phyloP scores from a whole-genome alignment of 1,140 invertebrate genomes.

The Arctopsyche grandis region DNA sequence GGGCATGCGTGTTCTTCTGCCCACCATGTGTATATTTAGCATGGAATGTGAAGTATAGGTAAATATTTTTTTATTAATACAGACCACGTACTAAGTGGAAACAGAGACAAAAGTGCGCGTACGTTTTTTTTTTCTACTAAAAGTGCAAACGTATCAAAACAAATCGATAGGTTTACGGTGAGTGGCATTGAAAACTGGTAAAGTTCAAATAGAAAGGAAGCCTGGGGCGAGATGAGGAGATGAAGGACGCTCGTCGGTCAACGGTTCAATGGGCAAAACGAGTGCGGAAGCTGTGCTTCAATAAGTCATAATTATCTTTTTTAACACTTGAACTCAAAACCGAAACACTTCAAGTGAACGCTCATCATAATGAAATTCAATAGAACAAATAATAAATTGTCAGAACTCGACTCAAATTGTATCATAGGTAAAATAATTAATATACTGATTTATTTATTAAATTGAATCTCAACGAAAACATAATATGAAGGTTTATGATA shows the following conservation, averaged over 20 bases:
- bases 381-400: neutral
- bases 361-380: neutral
- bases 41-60: neutral
- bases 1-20: conserved; percentile 28
- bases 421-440: neutral
- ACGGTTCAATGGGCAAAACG: conserved; percentile 29
- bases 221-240: conserved; percentile 18
- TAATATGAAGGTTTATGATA: too few relatives aligned
- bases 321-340: conserved; percentile 22
- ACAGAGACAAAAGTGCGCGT: conserved; percentile 16
- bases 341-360: neutral
- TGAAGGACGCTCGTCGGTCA: conserved; percentile 13
- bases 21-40: neutral
- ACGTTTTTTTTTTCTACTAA: neutral
- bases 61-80: neutral
- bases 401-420: neutral
- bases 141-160: neutral
- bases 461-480: too few relatives aligned
- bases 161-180: conserved; percentile 5
- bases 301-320: conserved; percentile 18
- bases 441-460: too few relatives aligned
- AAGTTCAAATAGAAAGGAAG: conserved; percentile 37
- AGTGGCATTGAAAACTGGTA: conserved; percentile 30
- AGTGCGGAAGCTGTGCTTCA: conserved; percentile 18
- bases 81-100: neutral